These are phyloP conservation scores for Thalassarche chlororhynchos DNA, from an alignment of 2,113 vertebrate genomes.

Conservation along the genomic window DNA sequence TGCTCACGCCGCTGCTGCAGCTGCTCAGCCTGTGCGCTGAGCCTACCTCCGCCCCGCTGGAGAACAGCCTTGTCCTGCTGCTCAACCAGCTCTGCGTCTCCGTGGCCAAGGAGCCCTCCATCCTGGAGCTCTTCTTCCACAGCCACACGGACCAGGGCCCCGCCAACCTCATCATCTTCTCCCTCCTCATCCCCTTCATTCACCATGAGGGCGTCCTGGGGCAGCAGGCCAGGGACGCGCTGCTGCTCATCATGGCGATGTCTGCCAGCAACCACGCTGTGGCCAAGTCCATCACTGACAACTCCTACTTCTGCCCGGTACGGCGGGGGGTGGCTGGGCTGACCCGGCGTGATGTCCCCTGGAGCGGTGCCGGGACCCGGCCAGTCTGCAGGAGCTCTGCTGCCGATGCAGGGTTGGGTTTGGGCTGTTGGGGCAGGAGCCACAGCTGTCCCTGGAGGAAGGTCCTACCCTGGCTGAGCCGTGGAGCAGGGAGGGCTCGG, in stretches of 20 bases:
- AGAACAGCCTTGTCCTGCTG: slow-evolving; percentile 91
- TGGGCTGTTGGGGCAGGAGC: not conserved
- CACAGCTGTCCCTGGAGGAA: not conserved
- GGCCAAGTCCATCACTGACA: slow-evolving; percentile 89
- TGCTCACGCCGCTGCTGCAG: slow-evolving; percentile 88
- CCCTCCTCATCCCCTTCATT: slow-evolving; percentile 93
- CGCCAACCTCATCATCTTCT: slow-evolving; percentile 91
- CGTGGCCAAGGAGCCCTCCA: slow-evolving; percentile 87
- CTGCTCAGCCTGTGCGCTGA: slow-evolving; percentile 85
- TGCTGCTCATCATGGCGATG: slow-evolving; percentile 95
- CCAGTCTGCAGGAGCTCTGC: not conserved
- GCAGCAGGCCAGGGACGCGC: slow-evolving; percentile 92
- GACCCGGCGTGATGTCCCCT: rapidly evolving
- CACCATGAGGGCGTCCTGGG: slow-evolving; percentile 92
- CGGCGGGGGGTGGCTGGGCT: not conserved
- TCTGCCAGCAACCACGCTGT: slow-evolving; percentile 86
- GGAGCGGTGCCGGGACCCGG: not conserved
- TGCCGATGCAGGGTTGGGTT: rapidly evolving
- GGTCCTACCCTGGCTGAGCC: not conserved
- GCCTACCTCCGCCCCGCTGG: slow-evolving; percentile 76
- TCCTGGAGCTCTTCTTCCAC: slow-evolving; percentile 91
- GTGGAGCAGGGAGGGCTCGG: not conserved
- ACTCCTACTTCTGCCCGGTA: slow-evolving; percentile 98
- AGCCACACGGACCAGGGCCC: slow-evolving; percentile 83
- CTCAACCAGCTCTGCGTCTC: slow-evolving; percentile 93